A percentile compares a stretch with the other conserved stretches of the same genome.
These are phyloP conservation scores for Tetranychus cinnabarinus DNA, from an alignment of 1,140 invertebrate species.

Conservation along the genomic window DNA sequence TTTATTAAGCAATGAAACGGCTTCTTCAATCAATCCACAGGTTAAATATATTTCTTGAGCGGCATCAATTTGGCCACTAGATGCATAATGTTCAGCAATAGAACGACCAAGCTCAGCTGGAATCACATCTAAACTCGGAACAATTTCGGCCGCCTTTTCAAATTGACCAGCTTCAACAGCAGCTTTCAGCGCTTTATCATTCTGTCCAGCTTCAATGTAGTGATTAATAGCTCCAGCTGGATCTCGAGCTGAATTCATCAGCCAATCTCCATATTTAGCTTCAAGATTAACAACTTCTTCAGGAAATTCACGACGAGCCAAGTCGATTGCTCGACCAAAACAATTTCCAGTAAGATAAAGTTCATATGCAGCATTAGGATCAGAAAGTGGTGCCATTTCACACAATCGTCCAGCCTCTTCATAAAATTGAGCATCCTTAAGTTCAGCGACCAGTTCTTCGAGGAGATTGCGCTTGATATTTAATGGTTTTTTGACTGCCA, in stretches of 20 bases:
- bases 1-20: conserved; percentile 3
- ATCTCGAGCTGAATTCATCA: conserved; percentile 20
- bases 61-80: conserved; percentile 5
- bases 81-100: conserved; percentile 7
- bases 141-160: conserved; percentile 55
- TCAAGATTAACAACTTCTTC: conserved; percentile 64
- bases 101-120: conserved; percentile 1
- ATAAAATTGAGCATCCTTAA: conserved; percentile 42
- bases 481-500: conserved; percentile 15
- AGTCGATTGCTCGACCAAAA: conserved; percentile 53
- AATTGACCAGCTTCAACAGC: conserved; percentile 81
- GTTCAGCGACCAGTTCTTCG: conserved; percentile 34
- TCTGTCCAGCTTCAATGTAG: conserved; percentile 75
- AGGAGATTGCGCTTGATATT: conserved; percentile 28
- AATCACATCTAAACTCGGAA: conserved; percentile 5
- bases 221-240: conserved; percentile 85
- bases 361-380: conserved; percentile 50
- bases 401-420: conserved; percentile 79
- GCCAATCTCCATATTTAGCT: conserved; percentile 25
- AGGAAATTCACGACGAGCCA: conserved; percentile 53
- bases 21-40: conserved; percentile 5
- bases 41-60: conserved; percentile 9
- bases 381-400: conserved; percentile 39
- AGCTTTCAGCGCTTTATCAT: conserved; percentile 58
- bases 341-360: conserved; percentile 58